Evolutionary conservation across 1,140 invertebrate species (phyloP).

Genomic region (Aphelinus certus): DNA sequence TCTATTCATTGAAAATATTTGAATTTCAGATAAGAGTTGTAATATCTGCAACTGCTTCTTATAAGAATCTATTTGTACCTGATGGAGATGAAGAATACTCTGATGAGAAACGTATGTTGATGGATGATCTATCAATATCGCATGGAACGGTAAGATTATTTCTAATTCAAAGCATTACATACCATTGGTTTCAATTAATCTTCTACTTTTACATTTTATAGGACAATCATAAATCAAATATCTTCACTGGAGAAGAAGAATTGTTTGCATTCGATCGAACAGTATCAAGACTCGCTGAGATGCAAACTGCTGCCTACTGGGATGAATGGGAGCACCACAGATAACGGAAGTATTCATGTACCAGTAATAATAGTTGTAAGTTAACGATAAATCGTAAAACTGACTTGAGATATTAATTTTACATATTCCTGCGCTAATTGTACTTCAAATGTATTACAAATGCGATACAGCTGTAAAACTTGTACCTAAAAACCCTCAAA

Average conservation of each 20-base stretch:
- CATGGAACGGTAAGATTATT: constrained; percentile 64
- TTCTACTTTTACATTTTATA: constrained; percentile 55
- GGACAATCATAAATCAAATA: constrained; percentile 78
- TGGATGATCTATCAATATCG: constrained; percentile 92
- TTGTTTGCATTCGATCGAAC: constrained; percentile 96
- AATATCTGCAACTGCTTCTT: constrained; percentile 79
- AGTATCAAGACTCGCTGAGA: constrained; percentile 90
- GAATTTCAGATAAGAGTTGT: constrained; percentile 75
- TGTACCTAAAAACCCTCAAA: constrained; percentile 19
- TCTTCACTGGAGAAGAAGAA: constrained; percentile 98
- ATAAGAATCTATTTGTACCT: constrained; percentile 79
- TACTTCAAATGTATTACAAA: constrained; percentile 20
- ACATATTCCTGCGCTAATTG: not conserved
- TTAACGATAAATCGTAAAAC: not conserved
- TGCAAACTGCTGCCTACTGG: constrained; percentile 96
- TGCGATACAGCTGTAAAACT: constrained; percentile 24
- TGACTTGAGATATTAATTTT: constrained; percentile 4
- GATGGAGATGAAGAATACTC: constrained; percentile 66
- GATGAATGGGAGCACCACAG: constrained; percentile 76
- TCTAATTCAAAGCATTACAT: constrained; percentile 17
- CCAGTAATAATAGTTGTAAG: constrained; percentile 27
- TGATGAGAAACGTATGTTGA: constrained; percentile 85
- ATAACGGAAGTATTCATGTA: constrained; percentile 41
- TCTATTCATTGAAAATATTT: constrained; percentile 30
- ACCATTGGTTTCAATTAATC: constrained; percentile 1